A percentile compares a stretch with the other conserved stretches of the same genome.
These are phyloP conservation scores for Rhodophaea formosa DNA, from an alignment of 2,888 invertebrate genomes.

Conservation along the genomic window DNA sequence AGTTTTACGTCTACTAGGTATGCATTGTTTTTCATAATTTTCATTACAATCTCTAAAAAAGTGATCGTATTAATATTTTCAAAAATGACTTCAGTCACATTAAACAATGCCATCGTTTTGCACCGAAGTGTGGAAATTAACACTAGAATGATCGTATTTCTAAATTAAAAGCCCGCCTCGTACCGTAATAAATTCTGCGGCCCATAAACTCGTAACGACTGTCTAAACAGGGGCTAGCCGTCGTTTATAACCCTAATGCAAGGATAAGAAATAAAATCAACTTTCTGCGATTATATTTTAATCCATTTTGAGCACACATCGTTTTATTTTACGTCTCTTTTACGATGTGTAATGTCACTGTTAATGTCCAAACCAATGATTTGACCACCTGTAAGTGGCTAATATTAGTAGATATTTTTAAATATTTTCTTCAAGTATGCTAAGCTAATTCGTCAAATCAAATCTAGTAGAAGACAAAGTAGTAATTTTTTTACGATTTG, in stretches of 20 bases:
- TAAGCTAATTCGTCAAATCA: no score
- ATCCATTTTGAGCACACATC: constrained; percentile 44
- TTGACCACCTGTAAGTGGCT: no score
- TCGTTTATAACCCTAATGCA: constrained; percentile 66
- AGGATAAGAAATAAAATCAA: constrained; percentile 52
- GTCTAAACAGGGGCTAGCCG: constrained; percentile 75
- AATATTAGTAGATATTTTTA: no score
- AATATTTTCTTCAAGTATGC: no score
- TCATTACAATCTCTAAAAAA: constrained; percentile 4
- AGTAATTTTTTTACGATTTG: no score
- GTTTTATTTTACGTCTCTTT: constrained; percentile 27
- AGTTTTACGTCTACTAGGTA: constrained; percentile 23
- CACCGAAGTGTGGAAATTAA: constrained; percentile 65
- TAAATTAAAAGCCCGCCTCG: constrained; percentile 69
- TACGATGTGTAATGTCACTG: background rate
- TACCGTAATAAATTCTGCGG: constrained; percentile 70
- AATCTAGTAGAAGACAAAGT: no score
- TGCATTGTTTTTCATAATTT: constrained; percentile 16
- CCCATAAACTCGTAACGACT: constrained; percentile 74
- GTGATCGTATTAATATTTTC: background rate
- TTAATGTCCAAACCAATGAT: background rate
- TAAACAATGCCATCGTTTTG: constrained; percentile 27
- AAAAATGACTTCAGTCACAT: constrained; percentile 21
- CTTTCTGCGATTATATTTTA: constrained; percentile 44
- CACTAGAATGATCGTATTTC: constrained; percentile 68